Base-by-base conservation (phyloP, 2,888 invertebrate species). In the Apodemia hepburni region DNA sequence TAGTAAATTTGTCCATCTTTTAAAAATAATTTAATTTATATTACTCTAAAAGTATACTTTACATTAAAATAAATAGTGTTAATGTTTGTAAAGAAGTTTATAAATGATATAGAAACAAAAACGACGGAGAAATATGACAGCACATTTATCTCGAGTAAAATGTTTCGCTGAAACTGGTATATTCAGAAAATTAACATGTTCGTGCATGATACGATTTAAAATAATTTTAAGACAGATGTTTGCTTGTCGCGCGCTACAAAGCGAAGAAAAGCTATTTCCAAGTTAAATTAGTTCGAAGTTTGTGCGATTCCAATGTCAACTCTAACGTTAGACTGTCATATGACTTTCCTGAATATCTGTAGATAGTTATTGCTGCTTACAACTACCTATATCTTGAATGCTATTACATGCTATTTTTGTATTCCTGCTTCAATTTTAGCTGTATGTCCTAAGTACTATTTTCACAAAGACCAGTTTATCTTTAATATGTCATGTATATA, bases 201-300 rank as follows among this genome's bases (percentile, higher is more conserved):
- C 54, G 22, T 27, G 27, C 54, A 27, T 54, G 54, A 54, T 27
- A 47, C 45, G 45, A 60, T 47, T 29, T 49, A 17, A 60, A 60
- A 60, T 29, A 64, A 61, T 59, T 65, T 62, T 54, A 45, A 64
- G 57, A 65, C 58, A 63, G 58, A 63, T 67, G 62, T 67, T 69
- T 66, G 61, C 65, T 67, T 65, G 66, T 66, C 66, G 66, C 62
- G 65, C 63, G 65, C 67, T 61, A 65, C 60, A 69, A 72, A 74
- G 71, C 70, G 71, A 71, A 75, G 74, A 82, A 80, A 84, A 81
- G 77, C 77, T 70, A 82, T 82, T 82, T 80, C 77, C 82, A 85
- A 85, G 81, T 85, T 85, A 83, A 85, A 85, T 85, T 82, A 81
- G 81, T 80, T 80, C 69, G 74, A 81, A 81, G 74, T 78, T 81